Percentiles rank a stretch among this genome's conserved stretches.
Evolutionary conservation across 2,888 invertebrate genomes (phyloP).

Genomic region (Drosophila kanekoi): DNA sequence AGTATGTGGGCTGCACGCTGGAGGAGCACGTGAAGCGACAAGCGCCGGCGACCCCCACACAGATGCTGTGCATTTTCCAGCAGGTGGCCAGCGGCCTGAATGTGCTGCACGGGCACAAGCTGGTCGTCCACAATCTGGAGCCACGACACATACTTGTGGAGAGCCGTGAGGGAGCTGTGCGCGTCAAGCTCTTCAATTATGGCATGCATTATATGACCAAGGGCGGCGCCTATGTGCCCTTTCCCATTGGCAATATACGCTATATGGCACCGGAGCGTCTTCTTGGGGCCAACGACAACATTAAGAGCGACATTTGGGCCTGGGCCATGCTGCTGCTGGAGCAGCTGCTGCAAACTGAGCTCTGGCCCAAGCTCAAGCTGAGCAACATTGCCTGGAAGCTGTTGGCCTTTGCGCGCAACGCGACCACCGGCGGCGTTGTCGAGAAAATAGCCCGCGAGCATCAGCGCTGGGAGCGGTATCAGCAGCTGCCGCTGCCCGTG

Average conservation of each 20-base stretch:
- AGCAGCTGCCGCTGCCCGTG: conserved; percentile 67
- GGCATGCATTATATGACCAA: conserved; percentile 97
- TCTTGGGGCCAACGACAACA: conserved; percentile 88
- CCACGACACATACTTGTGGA: conserved; percentile 93
- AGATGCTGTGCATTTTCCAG: conserved; percentile 88
- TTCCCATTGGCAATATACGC: conserved; percentile 93
- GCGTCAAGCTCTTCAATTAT: conserved; percentile 94
- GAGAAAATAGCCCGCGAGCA: conserved; percentile 92
- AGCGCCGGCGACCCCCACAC: conserved; percentile 82
- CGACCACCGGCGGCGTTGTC: conserved; percentile 85
- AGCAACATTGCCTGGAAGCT: conserved; percentile 91
- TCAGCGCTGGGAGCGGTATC: conserved; percentile 86
- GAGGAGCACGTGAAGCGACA: conserved; percentile 86
- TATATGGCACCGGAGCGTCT: conserved; percentile 94
- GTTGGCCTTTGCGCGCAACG: conserved; percentile 86
- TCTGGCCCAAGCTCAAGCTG: conserved; percentile 88
- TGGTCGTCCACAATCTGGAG: conserved; percentile 92
- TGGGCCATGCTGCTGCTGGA: conserved; percentile 96
- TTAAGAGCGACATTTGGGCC: conserved; percentile 96
- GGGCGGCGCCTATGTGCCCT: conserved; percentile 93
- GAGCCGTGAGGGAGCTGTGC: conserved; percentile 86
- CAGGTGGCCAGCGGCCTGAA: conserved; percentile 91
- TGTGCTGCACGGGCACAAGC: conserved; percentile 89
- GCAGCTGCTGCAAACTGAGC: conserved; percentile 88
- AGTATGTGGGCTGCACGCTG: conserved; percentile 90